phyloP scores from a whole-genome alignment of 2,797 vertebrate genomes.

The Alosa sapidissima region DNA sequence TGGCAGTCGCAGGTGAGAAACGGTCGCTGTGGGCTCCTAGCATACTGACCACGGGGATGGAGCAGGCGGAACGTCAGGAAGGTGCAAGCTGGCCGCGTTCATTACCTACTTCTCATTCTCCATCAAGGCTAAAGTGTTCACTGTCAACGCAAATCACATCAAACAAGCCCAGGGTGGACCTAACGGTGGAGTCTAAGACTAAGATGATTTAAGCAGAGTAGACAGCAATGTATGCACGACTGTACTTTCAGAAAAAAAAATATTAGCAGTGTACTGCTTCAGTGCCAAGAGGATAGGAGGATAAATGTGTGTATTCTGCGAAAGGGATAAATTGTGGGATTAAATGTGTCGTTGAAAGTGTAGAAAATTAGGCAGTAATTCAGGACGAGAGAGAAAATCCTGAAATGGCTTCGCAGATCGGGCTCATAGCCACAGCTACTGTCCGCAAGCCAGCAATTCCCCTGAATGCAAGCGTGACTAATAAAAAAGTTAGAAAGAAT shows the following conservation, averaged over 20 bases:
- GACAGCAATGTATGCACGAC: background rate
- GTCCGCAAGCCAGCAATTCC: background rate
- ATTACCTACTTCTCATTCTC: background rate
- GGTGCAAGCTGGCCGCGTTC: background rate
- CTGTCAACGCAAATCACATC: background rate
- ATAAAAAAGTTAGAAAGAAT: background rate
- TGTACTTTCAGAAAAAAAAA: background rate
- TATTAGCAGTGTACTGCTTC: background rate
- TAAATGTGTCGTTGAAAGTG: background rate
- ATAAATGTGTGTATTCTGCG: background rate
- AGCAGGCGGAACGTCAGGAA: background rate
- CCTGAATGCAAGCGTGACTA: background rate
- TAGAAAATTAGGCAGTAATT: background rate
- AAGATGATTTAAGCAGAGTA: background rate
- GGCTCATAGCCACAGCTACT: background rate
- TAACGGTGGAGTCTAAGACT: background rate
- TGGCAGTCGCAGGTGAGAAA: background rate
- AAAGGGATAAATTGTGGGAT: background rate
- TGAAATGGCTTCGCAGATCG: background rate
- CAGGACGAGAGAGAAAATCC: background rate
- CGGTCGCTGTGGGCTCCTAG: background rate
- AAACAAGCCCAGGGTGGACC: background rate
- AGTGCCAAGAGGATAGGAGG: background rate
- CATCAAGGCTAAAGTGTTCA: background rate
- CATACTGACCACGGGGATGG: background rate